Evolutionary conservation across 2,113 vertebrate genomes (phyloP).

Genomic region (Hippocampus comes): DNA sequence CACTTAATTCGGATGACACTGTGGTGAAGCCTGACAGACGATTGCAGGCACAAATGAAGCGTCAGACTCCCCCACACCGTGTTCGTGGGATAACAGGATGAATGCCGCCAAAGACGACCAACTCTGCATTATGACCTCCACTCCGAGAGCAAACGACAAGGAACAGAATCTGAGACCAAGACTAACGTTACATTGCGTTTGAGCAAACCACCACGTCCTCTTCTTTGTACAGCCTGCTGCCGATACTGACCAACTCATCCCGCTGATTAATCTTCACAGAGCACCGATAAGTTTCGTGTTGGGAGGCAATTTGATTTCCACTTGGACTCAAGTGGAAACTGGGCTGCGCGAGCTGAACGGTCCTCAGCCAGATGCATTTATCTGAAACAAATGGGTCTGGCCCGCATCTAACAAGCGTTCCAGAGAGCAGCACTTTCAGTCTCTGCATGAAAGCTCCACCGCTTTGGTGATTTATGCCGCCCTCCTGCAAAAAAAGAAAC

Average conservation of each 20-base stretch:
- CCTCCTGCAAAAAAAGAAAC: constrained; percentile 1
- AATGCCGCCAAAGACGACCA: constrained; percentile 15
- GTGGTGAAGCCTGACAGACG: constrained; percentile 50
- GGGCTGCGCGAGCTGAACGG: constrained; percentile 11
- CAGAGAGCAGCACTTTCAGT: constrained; percentile 36
- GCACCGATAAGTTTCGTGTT: constrained; percentile 8
- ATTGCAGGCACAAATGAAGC: constrained; percentile 52
- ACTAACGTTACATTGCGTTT: constrained; percentile 4
- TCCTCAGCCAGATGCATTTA: constrained; percentile 29
- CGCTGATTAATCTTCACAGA: constrained; percentile 11
- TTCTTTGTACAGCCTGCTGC: constrained; percentile 1
- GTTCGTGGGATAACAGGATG: constrained; percentile 19
- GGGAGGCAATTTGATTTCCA: constrained; percentile 28
- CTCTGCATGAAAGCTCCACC: constrained; percentile 40
- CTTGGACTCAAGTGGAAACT: constrained; percentile 28
- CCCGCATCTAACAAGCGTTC: constrained; percentile 46
- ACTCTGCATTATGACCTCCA: neutral
- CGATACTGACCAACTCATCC: constrained; percentile 1
- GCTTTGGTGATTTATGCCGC: constrained; percentile 43
- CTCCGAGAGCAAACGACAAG: neutral
- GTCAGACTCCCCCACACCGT: constrained; percentile 35
- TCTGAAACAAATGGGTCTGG: constrained; percentile 50
- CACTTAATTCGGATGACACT: constrained; percentile 63
- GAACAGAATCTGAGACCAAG: neutral
- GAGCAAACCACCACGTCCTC: neutral